Evolutionary conservation across 2,113 vertebrate species (phyloP), one percentile per base, ranked within the genome.

Genomic region (Nycticebus coucang): DNA sequence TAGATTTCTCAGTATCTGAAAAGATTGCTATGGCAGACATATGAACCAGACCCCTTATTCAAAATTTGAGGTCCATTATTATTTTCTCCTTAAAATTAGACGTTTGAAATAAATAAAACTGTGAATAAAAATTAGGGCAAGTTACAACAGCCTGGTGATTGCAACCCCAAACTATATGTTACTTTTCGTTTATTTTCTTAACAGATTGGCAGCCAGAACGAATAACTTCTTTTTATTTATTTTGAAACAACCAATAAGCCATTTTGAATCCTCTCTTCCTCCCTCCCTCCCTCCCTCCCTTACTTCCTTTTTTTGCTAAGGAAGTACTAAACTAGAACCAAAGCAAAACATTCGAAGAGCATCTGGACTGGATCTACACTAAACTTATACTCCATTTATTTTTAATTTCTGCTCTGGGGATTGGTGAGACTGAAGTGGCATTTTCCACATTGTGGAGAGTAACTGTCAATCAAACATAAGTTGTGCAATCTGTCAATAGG

Each of bases 81-180:
- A 66, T 71, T 17, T 11, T 78, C 81, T 86, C 41, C 35, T 90
- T 82, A 66, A 89, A 53, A 26, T 33, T 14, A 41, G 41, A 19
- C 37, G 35, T 75, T 89, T 85, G 45, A 88, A 92, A 80, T 91
- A 78, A 87, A 87, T 62, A 82, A 91, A 91, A 74, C 33, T 68
- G 26, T 64, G 33, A 88, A 41, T 14, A 79, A 86, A 88, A 80
- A 45, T 64, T 37, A 85, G n/a, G 8, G 21, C 24, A 64, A 83
- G 83, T 45, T 91, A 55, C 10, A 83, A 69, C 14, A 77, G 60
- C 4, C 28, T 84, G n/a, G 75, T 75, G 17, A 77, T 21, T 75
- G 26, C 24, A 94, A 68, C 3, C 2, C 41, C 28, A 79, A 84
- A 79, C 30, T 86, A 62, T 94, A 19, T 10, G n/a, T 77, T 77